Base-by-base conservation (phyloP, 2,888 invertebrate genomes). In the Gerris lacustris region DNA sequence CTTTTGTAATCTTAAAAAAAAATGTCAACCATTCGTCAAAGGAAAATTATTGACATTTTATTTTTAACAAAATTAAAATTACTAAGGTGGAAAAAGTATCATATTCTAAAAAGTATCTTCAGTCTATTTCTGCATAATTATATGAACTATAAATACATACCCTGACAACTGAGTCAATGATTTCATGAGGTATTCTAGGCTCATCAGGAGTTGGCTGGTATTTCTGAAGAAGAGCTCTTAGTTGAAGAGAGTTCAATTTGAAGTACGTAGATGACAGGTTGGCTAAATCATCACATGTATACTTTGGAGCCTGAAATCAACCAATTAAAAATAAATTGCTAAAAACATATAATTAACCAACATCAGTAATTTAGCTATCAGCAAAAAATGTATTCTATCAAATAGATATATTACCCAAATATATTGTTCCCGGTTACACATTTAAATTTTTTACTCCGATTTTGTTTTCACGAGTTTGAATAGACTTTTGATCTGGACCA, bases 221-320 rank as follows among this genome's bases (percentile, higher is more conserved):
- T 77, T 88, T 88, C 79, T 90, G 88, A 70, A 97, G 83, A 72
- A 97, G 81, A 31, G 94, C 93, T 69, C 91, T 86, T 77, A 97
- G 87, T 81, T 98, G 98, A 74, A 96, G 85, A 0, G 97, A 97
- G 83, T 99, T 99, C 74, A 99, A 84, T 78, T 97, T 96, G 84
- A 96, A 96, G 81, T 97, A 98, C 45, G 94, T 91, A 69, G 94
- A 90, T 71, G 94, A 90, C 74, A 97, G 86, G 70, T 89, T 89
- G 66, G 94, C 91, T 67, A 94, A 87, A 79, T 98, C 96, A 76
- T 96, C 95, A 6, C 90, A 87, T 6, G 87, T 88, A 75, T 87
- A 86, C 79, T 95, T 94, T 6, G 91, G 89, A 0, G 92, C 89
- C 83, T 88, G 81, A 6, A 77, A 75, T 68, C 55, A 55, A 9